Evolutionary conservation across 2,797 vertebrate species (phyloP).

Genomic region (Sebastes miniatus): DNA sequence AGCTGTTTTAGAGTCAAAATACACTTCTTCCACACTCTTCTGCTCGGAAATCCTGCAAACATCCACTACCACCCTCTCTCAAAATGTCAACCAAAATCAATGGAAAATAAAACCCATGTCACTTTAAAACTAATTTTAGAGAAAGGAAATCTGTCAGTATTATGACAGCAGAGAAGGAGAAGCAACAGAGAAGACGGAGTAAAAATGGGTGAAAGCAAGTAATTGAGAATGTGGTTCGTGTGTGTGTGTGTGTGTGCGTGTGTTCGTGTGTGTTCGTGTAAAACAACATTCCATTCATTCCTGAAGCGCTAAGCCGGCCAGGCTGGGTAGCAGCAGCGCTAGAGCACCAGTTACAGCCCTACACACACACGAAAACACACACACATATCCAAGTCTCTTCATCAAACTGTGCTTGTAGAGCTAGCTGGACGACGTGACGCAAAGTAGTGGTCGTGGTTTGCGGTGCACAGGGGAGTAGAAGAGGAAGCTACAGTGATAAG

Average conservation of each 20-base stretch:
- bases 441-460: conserved; percentile 8
- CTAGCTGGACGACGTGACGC: background rate
- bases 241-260: conserved; percentile 13
- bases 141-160: background rate
- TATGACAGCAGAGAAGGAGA: background rate
- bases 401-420: background rate
- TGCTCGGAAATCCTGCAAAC: conserved; percentile 19
- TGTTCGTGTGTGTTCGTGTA: conserved; percentile 50
- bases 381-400: conserved; percentile 17
- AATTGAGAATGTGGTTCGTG: conserved; percentile 33
- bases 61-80: conserved; percentile 29
- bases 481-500: conserved; percentile 24
- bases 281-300: conserved; percentile 86
- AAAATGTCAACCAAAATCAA: conserved; percentile 11
- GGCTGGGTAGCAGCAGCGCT: conserved; percentile 72
- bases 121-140: conserved; percentile 4
- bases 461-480: background rate
- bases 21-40: conserved; percentile 36
- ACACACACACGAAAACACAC: background rate
- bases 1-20: conserved; percentile 25
- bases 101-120: conserved; percentile 3
- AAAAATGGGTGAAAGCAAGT: conserved; percentile 23
- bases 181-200: background rate
- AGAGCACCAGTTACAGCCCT: conserved; percentile 49
- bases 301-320: conserved; percentile 72